phyloP scores from a whole-genome alignment of 92 coral and sea anemone genomes.

The Scolanthus callimorphus region DNA sequence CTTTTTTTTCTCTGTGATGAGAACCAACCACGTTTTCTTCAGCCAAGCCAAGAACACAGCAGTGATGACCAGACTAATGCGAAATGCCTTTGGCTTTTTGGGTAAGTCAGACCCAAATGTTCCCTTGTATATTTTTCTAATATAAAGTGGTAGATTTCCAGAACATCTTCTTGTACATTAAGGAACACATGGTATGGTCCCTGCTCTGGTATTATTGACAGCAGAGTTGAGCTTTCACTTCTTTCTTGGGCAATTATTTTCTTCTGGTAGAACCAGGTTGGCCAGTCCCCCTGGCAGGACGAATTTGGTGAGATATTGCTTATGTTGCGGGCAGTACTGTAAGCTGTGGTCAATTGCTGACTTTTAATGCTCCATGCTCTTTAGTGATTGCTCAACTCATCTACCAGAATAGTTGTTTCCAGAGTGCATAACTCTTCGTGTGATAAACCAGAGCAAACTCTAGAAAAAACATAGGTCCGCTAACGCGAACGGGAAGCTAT shows the following conservation, averaged over 20 bases:
- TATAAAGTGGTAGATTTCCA: constrained; percentile 37
- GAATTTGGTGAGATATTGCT: constrained; percentile 29
- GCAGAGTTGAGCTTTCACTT: constrained; percentile 20
- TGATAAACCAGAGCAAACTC: not conserved
- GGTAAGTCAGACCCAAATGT: constrained; percentile 43
- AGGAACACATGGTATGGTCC: constrained; percentile 50
- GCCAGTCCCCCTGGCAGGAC: constrained; percentile 46
- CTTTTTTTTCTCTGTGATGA: constrained; percentile 39
- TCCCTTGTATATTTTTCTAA: constrained; percentile 23
- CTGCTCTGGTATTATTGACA: constrained; percentile 44
- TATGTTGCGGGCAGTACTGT: constrained; percentile 21
- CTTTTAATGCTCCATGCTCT: not conserved
- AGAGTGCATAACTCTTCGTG: not conserved
- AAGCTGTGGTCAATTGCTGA: not conserved
- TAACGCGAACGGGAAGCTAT: too few species aligned
- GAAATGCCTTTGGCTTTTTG: constrained; percentile 35
- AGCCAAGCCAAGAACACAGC: constrained; percentile 49
- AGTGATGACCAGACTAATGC: constrained; percentile 22
- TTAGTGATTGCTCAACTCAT: not conserved
- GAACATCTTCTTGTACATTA: constrained; percentile 42
- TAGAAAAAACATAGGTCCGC: too few species aligned
- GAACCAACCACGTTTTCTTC: constrained; percentile 28
- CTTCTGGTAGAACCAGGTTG: constrained; percentile 38
- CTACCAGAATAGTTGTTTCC: not conserved
- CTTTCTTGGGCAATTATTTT: constrained; percentile 26